These are phyloP conservation scores for Eupithecia subfuscata DNA, from an alignment of 2,888 invertebrate genomes.

Conservation along the genomic window DNA sequence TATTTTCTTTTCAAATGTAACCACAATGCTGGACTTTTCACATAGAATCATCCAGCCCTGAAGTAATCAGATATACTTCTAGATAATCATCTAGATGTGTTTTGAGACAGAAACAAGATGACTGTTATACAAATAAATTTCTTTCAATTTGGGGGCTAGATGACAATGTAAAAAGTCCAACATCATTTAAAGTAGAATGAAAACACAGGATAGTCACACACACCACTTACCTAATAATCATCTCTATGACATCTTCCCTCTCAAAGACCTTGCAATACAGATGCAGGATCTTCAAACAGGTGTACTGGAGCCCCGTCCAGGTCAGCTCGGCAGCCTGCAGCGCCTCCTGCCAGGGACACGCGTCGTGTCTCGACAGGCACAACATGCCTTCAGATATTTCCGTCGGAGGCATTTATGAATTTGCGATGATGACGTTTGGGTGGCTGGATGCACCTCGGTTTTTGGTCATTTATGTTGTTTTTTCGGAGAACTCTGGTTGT, in stretches of 20 bases:
- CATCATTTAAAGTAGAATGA: background rate
- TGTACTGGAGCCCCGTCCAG: constrained; percentile 93
- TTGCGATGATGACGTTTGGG: constrained; percentile 36
- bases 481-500: background rate
- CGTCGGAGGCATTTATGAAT: constrained; percentile 79
- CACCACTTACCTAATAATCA: constrained; percentile 88
- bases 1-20: background rate
- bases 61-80: background rate
- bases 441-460: constrained; percentile 21
- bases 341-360: constrained; percentile 85
- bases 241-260: constrained; percentile 90
- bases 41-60: background rate
- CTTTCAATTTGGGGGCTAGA: background rate
- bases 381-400: constrained; percentile 82
- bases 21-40: background rate
- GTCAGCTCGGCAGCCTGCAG: constrained; percentile 83
- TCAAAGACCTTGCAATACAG: constrained; percentile 95
- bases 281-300: constrained; percentile 92
- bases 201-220: background rate
- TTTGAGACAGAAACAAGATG: background rate
- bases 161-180: background rate
- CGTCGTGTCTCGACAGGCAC: constrained; percentile 86
- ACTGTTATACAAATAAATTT: too few species aligned
- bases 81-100: background rate
- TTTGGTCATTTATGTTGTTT: constrained; percentile 19